phyloP scores from a whole-genome alignment of 2,797 vertebrate species.

The Otolemur crassicaudatus region DNA sequence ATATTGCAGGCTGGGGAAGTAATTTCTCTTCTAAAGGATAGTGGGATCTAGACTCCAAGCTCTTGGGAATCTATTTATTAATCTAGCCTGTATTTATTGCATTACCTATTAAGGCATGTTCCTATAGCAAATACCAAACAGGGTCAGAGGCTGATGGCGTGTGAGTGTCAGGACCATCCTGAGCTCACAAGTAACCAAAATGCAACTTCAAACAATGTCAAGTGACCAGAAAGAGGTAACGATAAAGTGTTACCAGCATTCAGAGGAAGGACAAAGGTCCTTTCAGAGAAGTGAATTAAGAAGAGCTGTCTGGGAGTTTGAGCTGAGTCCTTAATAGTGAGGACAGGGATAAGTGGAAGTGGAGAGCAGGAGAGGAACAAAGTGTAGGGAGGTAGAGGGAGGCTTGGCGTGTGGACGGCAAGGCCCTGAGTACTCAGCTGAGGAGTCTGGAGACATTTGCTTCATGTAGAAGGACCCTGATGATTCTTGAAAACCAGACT shows the following conservation, averaged over 20 bases:
- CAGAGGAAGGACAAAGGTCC: not conserved
- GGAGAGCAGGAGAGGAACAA: not conserved
- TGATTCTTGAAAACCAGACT: not conserved
- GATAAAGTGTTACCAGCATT: not conserved
- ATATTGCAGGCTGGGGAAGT: not conserved
- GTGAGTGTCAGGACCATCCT: not conserved
- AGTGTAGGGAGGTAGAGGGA: not conserved
- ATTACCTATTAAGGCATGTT: not conserved
- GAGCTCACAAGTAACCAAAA: constrained; percentile 32
- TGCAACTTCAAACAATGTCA: not conserved
- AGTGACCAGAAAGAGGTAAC: not conserved
- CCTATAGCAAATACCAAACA: not conserved
- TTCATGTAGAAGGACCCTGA: not conserved
- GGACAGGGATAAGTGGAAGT: not conserved
- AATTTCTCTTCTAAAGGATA: not conserved
- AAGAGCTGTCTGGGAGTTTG: not conserved
- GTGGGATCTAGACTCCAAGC: not conserved
- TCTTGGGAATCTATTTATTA: not conserved
- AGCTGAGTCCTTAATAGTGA: not conserved
- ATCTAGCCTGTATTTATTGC: not conserved
- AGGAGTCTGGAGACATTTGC: not conserved
- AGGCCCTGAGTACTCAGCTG: not conserved
- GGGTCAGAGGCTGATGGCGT: not conserved
- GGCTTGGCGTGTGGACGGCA: not conserved
- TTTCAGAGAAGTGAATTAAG: not conserved